Conservation (phyloP, 2,797 vertebrate genomes). For the Melopsittacus undulatus region DNA sequence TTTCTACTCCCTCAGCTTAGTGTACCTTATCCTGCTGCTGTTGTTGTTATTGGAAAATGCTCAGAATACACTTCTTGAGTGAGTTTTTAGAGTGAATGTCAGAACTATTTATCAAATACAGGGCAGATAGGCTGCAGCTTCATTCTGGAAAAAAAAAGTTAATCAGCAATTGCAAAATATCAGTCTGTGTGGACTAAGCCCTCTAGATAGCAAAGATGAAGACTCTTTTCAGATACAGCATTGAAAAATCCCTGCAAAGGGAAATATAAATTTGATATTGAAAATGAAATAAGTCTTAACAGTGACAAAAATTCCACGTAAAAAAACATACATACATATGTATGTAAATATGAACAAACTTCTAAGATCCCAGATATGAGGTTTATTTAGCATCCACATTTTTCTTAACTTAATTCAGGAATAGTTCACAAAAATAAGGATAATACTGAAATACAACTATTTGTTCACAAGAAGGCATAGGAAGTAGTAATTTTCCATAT, state of each 20-base stretch:
- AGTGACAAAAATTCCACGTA: background rate
- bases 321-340: background rate
- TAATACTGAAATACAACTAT: background rate
- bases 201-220: background rate
- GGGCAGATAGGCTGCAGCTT: background rate
- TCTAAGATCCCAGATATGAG: background rate
- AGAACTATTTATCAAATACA: background rate
- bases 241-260: background rate
- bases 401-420: background rate
- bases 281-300: background rate
- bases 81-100: background rate
- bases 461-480: background rate
- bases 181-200: background rate
- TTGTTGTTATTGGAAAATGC: background rate
- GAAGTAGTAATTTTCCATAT: background rate
- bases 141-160: background rate
- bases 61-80: background rate
- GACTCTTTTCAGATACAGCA: background rate
- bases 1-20: background rate
- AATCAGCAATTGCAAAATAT: background rate
- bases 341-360: background rate
- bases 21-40: background rate
- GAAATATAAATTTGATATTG: background rate
- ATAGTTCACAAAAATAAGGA: background rate
- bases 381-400: background rate